phyloP scores from a whole-genome alignment of 2,113 vertebrate genomes.

The Hippolais icterina region DNA sequence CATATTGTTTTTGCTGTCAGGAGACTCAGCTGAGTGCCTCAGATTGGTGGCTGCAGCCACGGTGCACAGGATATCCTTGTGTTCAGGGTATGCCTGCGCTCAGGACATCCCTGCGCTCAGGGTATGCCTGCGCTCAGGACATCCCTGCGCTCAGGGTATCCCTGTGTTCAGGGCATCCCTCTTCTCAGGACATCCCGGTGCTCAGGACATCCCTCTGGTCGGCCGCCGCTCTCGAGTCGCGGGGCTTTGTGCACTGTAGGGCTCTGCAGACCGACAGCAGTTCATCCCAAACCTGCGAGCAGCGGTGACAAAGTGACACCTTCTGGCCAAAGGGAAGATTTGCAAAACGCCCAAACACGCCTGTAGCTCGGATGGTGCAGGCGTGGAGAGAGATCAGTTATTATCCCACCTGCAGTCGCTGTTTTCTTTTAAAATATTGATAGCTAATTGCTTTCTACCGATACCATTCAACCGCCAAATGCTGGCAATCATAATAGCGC shows the following conservation, averaged over 20 bases:
- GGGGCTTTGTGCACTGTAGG: accelerated
- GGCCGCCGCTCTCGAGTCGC: accelerated
- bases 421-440: neutral
- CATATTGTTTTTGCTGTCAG: accelerated
- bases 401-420: neutral
- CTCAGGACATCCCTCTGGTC: neutral
- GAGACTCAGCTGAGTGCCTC: too few relatives aligned
- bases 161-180: accelerated
- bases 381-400: accelerated
- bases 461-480: too few relatives aligned
- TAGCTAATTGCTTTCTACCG: neutral
- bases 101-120: neutral
- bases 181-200: accelerated
- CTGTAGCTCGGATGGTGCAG: accelerated
- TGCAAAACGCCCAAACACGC: neutral
- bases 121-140: accelerated
- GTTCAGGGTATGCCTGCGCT: accelerated
- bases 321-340: neutral
- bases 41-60: neutral
- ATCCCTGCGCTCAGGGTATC: neutral
- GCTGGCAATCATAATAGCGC: neutral
- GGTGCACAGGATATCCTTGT: accelerated
- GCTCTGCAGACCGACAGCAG: accelerated
- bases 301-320: conserved; percentile 30
- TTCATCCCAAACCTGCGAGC: accelerated